Evolutionary conservation across 2,888 invertebrate species (phyloP), one percentile per base, ranked within the genome.

Genomic region (Mamestra brassicae): DNA sequence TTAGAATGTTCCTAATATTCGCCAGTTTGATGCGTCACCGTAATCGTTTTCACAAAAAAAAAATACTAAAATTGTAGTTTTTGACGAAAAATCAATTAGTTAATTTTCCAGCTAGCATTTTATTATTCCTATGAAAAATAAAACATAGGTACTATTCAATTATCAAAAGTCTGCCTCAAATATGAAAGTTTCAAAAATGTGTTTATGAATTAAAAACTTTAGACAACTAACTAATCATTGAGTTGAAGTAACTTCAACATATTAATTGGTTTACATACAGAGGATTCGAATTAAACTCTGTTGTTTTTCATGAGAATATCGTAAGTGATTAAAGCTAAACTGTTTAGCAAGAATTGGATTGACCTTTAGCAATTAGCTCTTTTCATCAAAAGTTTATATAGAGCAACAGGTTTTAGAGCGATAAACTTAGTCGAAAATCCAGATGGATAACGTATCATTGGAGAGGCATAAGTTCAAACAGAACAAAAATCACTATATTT

Each of bases 161-260:
- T 38, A 17, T 15, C 0, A 15, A 66, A n/a, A 8, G 0, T 68
- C 6, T 0, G 1, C 34, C 17, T 15, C 8, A 42, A 50, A 17
- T 50, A 26, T 50, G 45, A 6, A 69, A 69, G 57, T 58, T 50
- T 45, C 2, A 36, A 17, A 50, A 58, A 26, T 50, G 36, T 36
- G 36, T 36, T 26, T 58, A 17, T 45, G 3, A 26, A 45, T 78
- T 36, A 13, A 26, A 69, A 26, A 52, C 17, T 36, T 26, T 26
- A 26, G 26, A 26, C 45, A n/a, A 52, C 5, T 26, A 26, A 17
- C 7, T 57, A 36, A 34, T 45, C 10, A 26, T 26, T 26, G 2
- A 58, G 15, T 11, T 78, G 26, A 69, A 69, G 13, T 42, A 13
- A 34, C 26, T 74, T 54, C 42, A 50, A 74, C 77, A 42, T 50